Conservation (phyloP, 2,113 vertebrate genomes). For the Lepidothrix coronata region DNA sequence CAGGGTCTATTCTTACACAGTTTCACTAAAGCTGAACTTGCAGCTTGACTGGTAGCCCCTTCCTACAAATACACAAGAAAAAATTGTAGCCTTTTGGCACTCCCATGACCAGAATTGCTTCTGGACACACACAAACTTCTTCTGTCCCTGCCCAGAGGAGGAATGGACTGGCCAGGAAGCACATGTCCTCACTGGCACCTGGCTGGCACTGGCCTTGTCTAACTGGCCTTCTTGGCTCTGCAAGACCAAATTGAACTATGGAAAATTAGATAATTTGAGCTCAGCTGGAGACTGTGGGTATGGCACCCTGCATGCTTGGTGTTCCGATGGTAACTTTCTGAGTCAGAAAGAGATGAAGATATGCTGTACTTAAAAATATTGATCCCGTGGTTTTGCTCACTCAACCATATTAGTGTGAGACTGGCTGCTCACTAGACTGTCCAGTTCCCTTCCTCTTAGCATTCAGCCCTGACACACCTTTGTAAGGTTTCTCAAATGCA, state of each 20-base stretch:
- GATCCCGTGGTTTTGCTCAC: background rate
- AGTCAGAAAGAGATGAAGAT: background rate
- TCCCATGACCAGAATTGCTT: rapidly evolving
- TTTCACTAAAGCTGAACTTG: background rate
- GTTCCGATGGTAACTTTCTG: background rate
- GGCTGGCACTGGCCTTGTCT: background rate
- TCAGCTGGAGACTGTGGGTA: background rate
- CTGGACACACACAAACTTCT: background rate
- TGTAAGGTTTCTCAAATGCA: background rate
- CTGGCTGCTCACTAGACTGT: background rate
- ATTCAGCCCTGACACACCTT: background rate
- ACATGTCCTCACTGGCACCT: background rate
- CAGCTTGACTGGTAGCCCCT: background rate
- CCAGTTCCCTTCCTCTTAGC: background rate
- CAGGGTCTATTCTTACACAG: background rate
- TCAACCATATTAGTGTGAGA: background rate
- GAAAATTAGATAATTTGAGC: background rate
- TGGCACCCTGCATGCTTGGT: background rate
- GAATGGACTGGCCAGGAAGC: background rate
- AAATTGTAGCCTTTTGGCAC: rapidly evolving
- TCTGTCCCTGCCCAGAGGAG: background rate
- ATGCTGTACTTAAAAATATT: background rate
- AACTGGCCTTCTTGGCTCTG: background rate
- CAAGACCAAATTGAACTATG: background rate
- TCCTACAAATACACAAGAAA: background rate